Evolutionary conservation across 2,113 vertebrate species (phyloP).

Genomic region (Corythoichthys intestinalis): DNA sequence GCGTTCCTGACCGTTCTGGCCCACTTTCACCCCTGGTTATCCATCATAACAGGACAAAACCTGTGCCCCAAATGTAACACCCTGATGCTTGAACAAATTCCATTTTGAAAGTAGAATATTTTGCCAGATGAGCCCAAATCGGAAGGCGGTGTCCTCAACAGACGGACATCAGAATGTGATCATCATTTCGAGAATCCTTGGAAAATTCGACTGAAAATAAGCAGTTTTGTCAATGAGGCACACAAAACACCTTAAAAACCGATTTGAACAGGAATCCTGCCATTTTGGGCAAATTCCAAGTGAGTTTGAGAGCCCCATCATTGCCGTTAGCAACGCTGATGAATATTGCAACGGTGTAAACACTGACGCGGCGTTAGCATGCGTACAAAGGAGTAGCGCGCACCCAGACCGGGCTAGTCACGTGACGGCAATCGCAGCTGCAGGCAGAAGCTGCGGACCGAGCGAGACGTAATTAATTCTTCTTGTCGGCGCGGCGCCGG

Average conservation of each 20-base stretch:
- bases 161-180: too few species aligned
- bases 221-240: too few species aligned
- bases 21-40: too few species aligned
- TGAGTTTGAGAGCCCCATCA: not conserved
- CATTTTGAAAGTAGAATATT: too few species aligned
- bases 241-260: not conserved
- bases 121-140: too few species aligned
- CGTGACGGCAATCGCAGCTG: conserved; percentile 46
- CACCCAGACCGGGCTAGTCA: not conserved
- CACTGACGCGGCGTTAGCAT: not conserved
- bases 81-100: too few species aligned
- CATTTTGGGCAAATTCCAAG: not conserved
- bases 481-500: not conserved
- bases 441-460: conserved; percentile 40
- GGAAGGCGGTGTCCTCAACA: too few species aligned
- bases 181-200: too few species aligned
- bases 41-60: too few species aligned
- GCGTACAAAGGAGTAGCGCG: not conserved
- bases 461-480: conserved; percentile 49
- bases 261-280: not conserved
- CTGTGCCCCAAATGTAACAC: too few species aligned
- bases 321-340: not conserved
- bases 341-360: not conserved
- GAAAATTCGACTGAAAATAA: too few species aligned
- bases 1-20: too few species aligned